Evolutionary conservation across 2,888 invertebrate species (phyloP).

Genomic region (Blera fallax): DNA sequence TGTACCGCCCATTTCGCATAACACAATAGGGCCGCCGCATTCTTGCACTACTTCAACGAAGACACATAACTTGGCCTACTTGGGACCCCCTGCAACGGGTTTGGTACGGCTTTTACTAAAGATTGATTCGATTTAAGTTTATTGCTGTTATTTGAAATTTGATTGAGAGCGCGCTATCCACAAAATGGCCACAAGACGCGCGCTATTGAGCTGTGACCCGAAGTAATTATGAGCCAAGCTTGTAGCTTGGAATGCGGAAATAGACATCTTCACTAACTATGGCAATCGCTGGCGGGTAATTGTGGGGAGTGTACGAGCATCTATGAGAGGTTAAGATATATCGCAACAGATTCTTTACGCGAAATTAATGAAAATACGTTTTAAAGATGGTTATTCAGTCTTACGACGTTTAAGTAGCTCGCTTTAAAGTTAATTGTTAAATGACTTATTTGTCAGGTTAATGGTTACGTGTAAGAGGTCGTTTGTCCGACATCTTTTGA

Average conservation of each 20-base stretch:
- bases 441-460: not conserved
- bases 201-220: slow-evolving; percentile 21
- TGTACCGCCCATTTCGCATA: slow-evolving; percentile 24
- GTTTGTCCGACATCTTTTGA: too few species aligned
- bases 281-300: not conserved
- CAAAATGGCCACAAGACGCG: not conserved
- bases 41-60: slow-evolving; percentile 27
- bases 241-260: slow-evolving; percentile 23
- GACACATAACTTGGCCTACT: slow-evolving; percentile 46
- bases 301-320: not conserved
- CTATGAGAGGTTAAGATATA: not conserved
- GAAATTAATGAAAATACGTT: not conserved
- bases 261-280: not conserved
- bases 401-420: not conserved
- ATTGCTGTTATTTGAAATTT: slow-evolving; percentile 49
- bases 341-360: not conserved
- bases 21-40: slow-evolving; percentile 43
- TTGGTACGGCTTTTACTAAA: not conserved
- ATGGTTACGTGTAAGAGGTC: too few species aligned
- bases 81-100: slow-evolving; percentile 20
- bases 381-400: not conserved
- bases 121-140: slow-evolving; percentile 52
- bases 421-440: not conserved
- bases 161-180: slow-evolving; percentile 12
- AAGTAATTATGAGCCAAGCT: slow-evolving; percentile 11